These are phyloP conservation scores for Clanis bilineata DNA, from an alignment of 2,888 invertebrate genomes.

Conservation along the genomic window DNA sequence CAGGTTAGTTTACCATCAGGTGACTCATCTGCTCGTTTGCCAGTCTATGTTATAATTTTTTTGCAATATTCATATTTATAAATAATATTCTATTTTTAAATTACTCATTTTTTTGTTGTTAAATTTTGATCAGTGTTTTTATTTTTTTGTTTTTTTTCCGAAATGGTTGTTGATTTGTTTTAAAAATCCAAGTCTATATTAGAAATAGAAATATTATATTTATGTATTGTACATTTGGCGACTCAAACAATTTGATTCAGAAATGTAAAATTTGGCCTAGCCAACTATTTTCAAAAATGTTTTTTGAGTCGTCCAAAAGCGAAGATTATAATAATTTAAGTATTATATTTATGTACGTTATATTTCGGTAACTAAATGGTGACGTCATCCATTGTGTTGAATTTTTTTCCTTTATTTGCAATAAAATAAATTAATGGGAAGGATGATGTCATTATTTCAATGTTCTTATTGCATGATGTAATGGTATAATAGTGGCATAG, in stretches of 20 bases:
- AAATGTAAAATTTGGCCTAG: not conserved
- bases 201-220: not conserved
- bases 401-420: no score
- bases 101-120: no score
- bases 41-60: no score
- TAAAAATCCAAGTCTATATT: not conserved
- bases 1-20: no score
- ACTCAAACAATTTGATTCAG: not conserved
- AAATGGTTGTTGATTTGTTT: not conserved
- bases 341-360: slow-evolving; percentile 11
- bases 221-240: not conserved
- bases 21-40: no score
- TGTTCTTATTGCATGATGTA: not conserved
- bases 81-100: not conserved
- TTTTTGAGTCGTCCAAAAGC: not conserved
- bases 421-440: no score
- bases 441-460: not conserved
- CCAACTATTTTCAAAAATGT: not conserved
- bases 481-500: not conserved
- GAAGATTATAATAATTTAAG: not conserved
- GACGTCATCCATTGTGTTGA: not conserved
- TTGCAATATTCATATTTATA: no score
- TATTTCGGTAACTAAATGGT: not conserved
- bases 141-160: not conserved
- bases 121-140: not conserved